A percentile compares a stretch with the other conserved stretches of the same genome.
These are phyloP conservation scores for Galagoides demidoff DNA, from an alignment of 2,797 vertebrate genomes.

Conservation along the genomic window DNA sequence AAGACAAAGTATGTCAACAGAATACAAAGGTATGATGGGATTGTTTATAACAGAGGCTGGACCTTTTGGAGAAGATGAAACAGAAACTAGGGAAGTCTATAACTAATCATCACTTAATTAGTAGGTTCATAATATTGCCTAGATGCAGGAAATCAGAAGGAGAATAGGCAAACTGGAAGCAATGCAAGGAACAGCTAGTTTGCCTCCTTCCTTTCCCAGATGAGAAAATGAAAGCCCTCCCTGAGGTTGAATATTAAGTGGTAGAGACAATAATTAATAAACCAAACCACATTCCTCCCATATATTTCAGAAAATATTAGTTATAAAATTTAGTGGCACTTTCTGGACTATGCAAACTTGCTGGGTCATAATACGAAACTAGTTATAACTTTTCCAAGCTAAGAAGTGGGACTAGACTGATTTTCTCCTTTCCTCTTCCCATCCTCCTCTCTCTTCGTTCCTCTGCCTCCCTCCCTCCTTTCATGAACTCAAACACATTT, in stretches of 20 bases:
- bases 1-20: neutral
- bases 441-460: neutral
- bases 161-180: neutral
- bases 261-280: conserved; percentile 20
- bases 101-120: neutral
- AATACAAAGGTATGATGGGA: neutral
- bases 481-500: neutral
- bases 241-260: conserved; percentile 12
- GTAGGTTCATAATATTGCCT: neutral
- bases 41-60: neutral
- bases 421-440: neutral
- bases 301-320: neutral
- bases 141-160: neutral
- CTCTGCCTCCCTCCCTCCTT: neutral
- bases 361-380: neutral
- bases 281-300: neutral
- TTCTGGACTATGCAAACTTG: conserved; percentile 11
- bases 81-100: neutral
- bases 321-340: conserved; percentile 17
- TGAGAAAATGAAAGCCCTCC: neutral
- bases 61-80: neutral
- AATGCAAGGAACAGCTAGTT: neutral
- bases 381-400: conserved; percentile 7
- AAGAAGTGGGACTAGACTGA: neutral
- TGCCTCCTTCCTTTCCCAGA: neutral